Conservation (phyloP, 2,113 vertebrate species). For the Thermophis baileyi region DNA sequence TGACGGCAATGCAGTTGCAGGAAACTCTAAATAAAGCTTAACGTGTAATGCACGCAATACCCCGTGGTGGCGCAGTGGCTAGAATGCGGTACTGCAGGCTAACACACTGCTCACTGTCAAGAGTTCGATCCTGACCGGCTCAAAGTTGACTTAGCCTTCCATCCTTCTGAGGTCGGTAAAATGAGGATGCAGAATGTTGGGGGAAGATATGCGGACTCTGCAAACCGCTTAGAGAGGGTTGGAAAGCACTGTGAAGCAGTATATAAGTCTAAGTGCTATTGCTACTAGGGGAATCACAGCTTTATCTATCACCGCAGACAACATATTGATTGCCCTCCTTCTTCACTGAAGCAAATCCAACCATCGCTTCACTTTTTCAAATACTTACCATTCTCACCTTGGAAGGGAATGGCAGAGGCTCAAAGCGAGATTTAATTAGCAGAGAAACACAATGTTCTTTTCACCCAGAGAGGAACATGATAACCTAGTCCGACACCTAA, state of each 20-base stretch:
- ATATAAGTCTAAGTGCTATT: background rate
- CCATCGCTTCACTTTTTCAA: background rate
- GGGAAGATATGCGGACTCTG: background rate
- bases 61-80: background rate
- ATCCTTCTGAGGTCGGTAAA: background rate
- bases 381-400: conserved; percentile 47
- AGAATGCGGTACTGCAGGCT: background rate
- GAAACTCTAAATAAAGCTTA: background rate
- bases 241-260: background rate
- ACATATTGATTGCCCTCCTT: background rate
- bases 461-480: background rate
- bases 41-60: background rate
- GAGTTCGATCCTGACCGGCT: background rate
- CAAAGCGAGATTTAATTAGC: rapidly evolving
- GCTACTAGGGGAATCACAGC: background rate
- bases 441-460: background rate
- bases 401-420: background rate
- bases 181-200: background rate
- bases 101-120: background rate
- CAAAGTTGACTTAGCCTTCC: background rate
- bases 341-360: background rate
- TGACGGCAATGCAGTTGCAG: background rate
- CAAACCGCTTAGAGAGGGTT: background rate
- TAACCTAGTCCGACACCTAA: background rate
- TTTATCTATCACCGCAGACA: background rate